Percentiles rank a stretch among this genome's conserved stretches.
phyloP scores from a whole-genome alignment of 2,113 vertebrate genomes.

The Oncorhynchus masou region DNA sequence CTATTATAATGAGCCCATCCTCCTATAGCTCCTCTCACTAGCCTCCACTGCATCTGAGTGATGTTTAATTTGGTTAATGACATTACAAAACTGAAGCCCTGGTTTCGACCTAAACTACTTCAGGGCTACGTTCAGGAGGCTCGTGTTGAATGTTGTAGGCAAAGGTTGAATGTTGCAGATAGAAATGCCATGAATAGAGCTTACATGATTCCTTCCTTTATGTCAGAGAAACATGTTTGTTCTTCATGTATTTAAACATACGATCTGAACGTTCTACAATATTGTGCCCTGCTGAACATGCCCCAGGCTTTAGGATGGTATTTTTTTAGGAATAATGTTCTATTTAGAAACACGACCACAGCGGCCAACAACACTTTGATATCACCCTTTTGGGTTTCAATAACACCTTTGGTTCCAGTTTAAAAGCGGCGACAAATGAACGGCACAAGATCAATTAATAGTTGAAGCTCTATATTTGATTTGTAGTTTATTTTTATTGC shows the following conservation, averaged over 20 bases:
- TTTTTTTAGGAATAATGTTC: neutral
- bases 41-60: neutral
- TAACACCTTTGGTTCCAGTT: conserved; percentile 26
- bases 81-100: neutral
- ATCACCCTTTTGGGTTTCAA: conserved; percentile 14
- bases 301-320: neutral
- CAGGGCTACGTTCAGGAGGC: no score
- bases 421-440: neutral
- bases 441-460: conserved; percentile 16
- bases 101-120: no score
- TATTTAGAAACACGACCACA: conserved; percentile 10
- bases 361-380: conserved; percentile 8
- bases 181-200: no score
- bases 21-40: no score
- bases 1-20: no score
- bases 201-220: no score
- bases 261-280: neutral
- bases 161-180: no score
- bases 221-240: no score
- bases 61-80: neutral
- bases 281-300: neutral
- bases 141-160: no score
- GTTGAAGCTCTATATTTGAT: conserved; percentile 31
- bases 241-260: no score
- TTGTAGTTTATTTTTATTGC: conserved; percentile 40